Percentiles rank a stretch among this genome's conserved stretches.
These are phyloP conservation scores for Eristalinus sepulchralis DNA, from an alignment of 2,888 invertebrate genomes.

Conservation along the genomic window DNA sequence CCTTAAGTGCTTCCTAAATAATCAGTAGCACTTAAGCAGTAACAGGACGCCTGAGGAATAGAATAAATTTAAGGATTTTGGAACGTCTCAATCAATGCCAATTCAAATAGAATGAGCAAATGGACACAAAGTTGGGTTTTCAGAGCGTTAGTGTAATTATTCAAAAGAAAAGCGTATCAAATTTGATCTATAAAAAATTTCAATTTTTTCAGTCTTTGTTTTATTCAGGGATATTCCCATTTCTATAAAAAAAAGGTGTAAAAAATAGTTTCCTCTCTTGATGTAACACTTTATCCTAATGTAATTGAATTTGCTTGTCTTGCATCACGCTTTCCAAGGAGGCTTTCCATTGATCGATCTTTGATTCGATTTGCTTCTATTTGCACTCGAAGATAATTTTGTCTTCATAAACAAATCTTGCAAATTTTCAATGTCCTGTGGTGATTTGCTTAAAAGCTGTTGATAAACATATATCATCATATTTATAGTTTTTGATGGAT, in stretches of 20 bases:
- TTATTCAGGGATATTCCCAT: background rate
- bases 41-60: no score
- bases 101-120: no score
- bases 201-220: slow-evolving; percentile 50
- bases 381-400: slow-evolving; percentile 66
- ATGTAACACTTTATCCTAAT: background rate
- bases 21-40: no score
- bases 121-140: no score
- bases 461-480: slow-evolving; percentile 18
- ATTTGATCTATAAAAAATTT: slow-evolving; percentile 27
- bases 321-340: slow-evolving; percentile 76
- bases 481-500: background rate
- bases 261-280: slow-evolving; percentile 19
- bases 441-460: slow-evolving; percentile 83
- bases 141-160: no score
- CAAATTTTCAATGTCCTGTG: slow-evolving; percentile 79
- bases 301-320: slow-evolving; percentile 1
- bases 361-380: slow-evolving; percentile 71
- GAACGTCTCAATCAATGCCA: no score
- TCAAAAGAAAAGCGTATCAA: no score
- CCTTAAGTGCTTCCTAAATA: no score
- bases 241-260: slow-evolving; percentile 7
- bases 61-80: no score
- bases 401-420: slow-evolving; percentile 76
- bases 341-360: slow-evolving; percentile 74